phyloP scores from a whole-genome alignment of 1,140 invertebrate genomes.

The Andrena cerasifolii region DNA sequence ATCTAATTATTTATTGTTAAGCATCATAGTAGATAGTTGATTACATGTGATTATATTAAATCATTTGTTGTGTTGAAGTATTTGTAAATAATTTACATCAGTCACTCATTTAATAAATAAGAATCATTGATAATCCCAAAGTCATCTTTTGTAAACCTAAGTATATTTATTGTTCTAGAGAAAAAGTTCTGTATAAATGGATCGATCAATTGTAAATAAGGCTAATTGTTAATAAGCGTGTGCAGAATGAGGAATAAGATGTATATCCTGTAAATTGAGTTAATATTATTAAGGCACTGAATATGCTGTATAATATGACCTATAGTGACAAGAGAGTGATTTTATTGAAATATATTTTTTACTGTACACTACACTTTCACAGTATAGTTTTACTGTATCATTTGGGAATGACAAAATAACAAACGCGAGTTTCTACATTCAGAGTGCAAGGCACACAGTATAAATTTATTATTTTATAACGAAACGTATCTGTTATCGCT shows the following conservation, averaged over 20 bases:
- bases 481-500: constrained; percentile 1
- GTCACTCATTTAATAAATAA: constrained; percentile 71
- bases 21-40: constrained; percentile 57
- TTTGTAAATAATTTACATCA: constrained; percentile 70
- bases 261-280: constrained; percentile 61
- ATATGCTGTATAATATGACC: constrained; percentile 56
- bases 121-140: constrained; percentile 69
- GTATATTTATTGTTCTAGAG: constrained; percentile 51
- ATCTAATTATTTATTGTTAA: constrained; percentile 69
- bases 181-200: constrained; percentile 33
- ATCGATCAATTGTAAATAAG: constrained; percentile 54
- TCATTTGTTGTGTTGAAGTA: constrained; percentile 67
- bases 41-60: constrained; percentile 68
- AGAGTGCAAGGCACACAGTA: neutral
- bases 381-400: neutral
- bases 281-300: constrained; percentile 44
- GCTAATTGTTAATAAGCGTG: constrained; percentile 54
- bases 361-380: neutral
- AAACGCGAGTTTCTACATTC: constrained; percentile 29
- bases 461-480: constrained; percentile 25
- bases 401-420: constrained; percentile 30
- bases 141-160: constrained; percentile 67
- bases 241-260: constrained; percentile 43
- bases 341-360: constrained; percentile 59
- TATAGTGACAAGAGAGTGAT: constrained; percentile 34